phyloP scores from a whole-genome alignment of 2,113 vertebrate genomes.

The Smithornis capensis region DNA sequence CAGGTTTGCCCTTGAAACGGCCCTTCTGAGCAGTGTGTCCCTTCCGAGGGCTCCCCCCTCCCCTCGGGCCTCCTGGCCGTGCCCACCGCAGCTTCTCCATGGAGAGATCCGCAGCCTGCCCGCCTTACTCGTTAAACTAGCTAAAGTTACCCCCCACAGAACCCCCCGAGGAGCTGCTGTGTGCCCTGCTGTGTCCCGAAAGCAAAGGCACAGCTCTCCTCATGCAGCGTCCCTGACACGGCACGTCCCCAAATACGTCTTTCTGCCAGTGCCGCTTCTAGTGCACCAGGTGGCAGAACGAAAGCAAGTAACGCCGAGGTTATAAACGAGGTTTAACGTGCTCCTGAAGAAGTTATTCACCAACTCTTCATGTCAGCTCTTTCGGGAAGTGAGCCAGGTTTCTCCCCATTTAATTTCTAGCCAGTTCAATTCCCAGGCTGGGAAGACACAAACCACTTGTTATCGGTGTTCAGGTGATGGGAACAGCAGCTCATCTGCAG shows the following conservation, averaged over 20 bases:
- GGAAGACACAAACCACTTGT: not conserved
- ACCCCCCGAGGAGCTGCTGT: fast-evolving
- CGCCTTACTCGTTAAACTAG: fast-evolving
- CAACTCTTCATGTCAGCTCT: fast-evolving
- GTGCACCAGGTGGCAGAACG: not conserved
- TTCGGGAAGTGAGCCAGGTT: not conserved
- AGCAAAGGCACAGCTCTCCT: not conserved
- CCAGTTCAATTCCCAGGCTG: not conserved
- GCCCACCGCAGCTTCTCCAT: fast-evolving
- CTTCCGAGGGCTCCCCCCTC: fast-evolving
- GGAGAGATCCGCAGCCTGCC: fast-evolving
- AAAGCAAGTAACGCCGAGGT: not conserved
- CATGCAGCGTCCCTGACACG: fast-evolving
- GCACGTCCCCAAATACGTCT: fast-evolving
- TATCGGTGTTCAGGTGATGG: fast-evolving
- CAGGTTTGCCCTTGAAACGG: fast-evolving
- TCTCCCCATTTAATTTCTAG: not conserved
- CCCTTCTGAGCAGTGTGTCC: fast-evolving
- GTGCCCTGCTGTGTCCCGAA: fast-evolving
- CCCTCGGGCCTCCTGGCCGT: fast-evolving
- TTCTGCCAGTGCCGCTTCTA: fast-evolving
- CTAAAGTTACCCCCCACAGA: not conserved
- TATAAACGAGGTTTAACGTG: fast-evolving
- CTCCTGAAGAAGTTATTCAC: no score
- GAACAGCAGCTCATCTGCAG: not conserved